Evolutionary conservation across 2,797 vertebrate genomes (phyloP).

Genomic region (Cryptoblepharus egeriae): DNA sequence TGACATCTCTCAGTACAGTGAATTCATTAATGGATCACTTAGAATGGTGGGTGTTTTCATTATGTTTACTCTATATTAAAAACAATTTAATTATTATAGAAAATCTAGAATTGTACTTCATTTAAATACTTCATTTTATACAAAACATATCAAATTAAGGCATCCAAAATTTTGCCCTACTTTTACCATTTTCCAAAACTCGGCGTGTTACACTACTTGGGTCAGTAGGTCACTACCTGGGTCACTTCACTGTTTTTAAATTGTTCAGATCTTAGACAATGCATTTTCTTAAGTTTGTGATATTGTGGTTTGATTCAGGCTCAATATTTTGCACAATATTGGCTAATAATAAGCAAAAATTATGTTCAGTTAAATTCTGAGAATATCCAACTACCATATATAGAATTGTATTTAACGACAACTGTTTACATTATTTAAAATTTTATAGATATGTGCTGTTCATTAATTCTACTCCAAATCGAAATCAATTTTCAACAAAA

Average conservation of each 20-base stretch:
- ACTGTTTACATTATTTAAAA: not conserved
- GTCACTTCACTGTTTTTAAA: not conserved
- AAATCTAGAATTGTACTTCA: not conserved
- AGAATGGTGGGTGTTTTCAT: constrained; percentile 3
- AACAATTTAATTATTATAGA: not conserved
- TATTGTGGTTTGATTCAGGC: constrained; percentile 7
- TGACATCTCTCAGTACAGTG: not conserved
- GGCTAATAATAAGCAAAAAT: not conserved
- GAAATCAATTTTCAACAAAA: not conserved
- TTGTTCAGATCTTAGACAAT: not conserved
- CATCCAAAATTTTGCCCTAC: not conserved
- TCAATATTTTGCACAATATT: not conserved
- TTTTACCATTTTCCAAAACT: not conserved
- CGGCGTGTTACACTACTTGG: not conserved
- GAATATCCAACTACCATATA: not conserved
- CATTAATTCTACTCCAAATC: not conserved
- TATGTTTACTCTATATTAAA: constrained; percentile 12
- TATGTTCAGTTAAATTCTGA: not conserved
- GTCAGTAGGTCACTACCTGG: not conserved
- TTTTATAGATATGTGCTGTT: constrained; percentile 1
- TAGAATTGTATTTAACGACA: constrained; percentile 12
- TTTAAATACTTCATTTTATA: too few relatives aligned
- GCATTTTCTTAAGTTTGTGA: constrained; percentile 1
- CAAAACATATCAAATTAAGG: not conserved
- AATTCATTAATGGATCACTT: not conserved